phyloP scores from a whole-genome alignment of 1,140 invertebrate genomes.

The Papilio polytes region DNA sequence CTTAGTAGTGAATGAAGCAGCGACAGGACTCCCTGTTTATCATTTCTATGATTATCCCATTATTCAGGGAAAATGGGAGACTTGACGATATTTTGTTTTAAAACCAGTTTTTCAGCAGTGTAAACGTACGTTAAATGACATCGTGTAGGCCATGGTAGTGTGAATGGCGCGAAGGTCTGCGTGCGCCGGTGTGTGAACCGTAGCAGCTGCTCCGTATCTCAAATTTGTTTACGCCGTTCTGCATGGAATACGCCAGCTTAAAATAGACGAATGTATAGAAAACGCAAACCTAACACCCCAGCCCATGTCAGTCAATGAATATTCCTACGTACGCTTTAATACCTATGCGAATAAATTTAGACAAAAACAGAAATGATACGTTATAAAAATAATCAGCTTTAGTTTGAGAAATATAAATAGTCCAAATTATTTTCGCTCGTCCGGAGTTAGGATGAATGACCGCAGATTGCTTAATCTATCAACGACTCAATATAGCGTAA shows the following conservation, averaged over 20 bases:
- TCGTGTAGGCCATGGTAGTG: background rate
- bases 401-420: background rate
- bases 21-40: too few relatives aligned
- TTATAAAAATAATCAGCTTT: conserved; percentile 3
- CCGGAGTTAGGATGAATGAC: conserved; percentile 12
- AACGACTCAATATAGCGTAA: background rate
- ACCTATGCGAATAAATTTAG: conserved; percentile 16
- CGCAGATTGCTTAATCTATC: background rate
- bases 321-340: conserved; percentile 13
- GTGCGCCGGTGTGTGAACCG: conserved; percentile 21
- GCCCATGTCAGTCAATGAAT: background rate
- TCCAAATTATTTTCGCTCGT: background rate
- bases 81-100: too few relatives aligned
- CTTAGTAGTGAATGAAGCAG: too few relatives aligned
- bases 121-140: background rate
- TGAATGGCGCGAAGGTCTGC: background rate
- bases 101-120: background rate
- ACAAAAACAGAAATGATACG: background rate
- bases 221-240: conserved; percentile 31
- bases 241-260: conserved; percentile 24
- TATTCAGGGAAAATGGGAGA: too few relatives aligned
- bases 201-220: conserved; percentile 20
- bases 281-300: background rate
- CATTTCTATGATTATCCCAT: too few relatives aligned
- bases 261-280: conserved; percentile 34